A percentile compares a stretch with the other conserved stretches of the same genome.
Evolutionary conservation across 2,888 invertebrate species (phyloP).

Genomic region (Lithophane ornitopus): DNA sequence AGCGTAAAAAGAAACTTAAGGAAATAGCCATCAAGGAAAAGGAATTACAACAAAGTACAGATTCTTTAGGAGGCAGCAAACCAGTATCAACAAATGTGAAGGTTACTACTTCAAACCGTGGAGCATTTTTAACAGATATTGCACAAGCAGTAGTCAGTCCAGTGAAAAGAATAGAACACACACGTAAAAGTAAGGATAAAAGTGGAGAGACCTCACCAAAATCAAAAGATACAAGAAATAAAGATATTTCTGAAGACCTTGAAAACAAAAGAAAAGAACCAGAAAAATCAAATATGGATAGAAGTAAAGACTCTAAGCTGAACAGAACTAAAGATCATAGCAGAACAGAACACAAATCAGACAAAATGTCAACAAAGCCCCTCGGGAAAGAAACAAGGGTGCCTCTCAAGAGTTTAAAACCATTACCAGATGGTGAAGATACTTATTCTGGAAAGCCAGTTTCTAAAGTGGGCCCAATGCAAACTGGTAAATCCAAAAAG

Average conservation of each 20-base stretch:
- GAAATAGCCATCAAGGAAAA: slow-evolving; percentile 85
- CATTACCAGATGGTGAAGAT: slow-evolving; percentile 73
- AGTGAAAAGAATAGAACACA: slow-evolving; percentile 72
- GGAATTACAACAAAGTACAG: slow-evolving; percentile 66
- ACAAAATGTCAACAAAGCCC: slow-evolving; percentile 41
- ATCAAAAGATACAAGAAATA: slow-evolving; percentile 42
- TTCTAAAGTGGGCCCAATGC: slow-evolving; percentile 79
- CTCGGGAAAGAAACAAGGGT: slow-evolving; percentile 67
- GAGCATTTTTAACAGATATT: slow-evolving; percentile 88
- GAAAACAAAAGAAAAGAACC: slow-evolving; percentile 61
- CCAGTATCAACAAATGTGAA: slow-evolving; percentile 80
- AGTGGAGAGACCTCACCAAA: slow-evolving; percentile 51
- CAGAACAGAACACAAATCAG: slow-evolving; percentile 45
- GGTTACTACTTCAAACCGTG: slow-evolving; percentile 88
- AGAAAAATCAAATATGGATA: slow-evolving; percentile 54
- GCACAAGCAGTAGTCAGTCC: slow-evolving; percentile 73
- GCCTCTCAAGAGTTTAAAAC: slow-evolving; percentile 78
- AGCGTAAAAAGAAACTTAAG: slow-evolving; percentile 88
- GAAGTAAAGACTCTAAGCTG: slow-evolving; percentile 52
- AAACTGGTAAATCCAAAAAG: slow-evolving; percentile 76
- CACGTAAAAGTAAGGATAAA: slow-evolving; percentile 58
- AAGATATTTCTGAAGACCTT: slow-evolving; percentile 50
- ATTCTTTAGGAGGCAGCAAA: slow-evolving; percentile 71
- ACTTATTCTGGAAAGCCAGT: slow-evolving; percentile 77
- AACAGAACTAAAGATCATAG: slow-evolving; percentile 53